Evolutionary conservation across 2,113 vertebrate genomes (phyloP), one percentile per base, ranked within the genome.

Genomic region (Maccullochella peelii): DNA sequence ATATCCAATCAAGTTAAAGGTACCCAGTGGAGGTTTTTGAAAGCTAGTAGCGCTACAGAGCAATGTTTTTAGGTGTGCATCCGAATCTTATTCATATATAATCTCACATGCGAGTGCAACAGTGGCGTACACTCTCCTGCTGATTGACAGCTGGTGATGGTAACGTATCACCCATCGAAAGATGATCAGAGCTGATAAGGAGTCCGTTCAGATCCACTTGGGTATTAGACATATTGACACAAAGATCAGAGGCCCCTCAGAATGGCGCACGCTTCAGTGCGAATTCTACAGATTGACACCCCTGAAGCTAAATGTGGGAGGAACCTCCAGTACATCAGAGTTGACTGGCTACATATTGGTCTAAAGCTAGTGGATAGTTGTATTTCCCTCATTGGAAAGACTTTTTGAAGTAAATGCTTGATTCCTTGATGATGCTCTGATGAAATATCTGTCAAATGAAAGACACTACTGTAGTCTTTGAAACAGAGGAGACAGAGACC

Each of bases 391-490:
- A 7, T 3, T 59, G 71, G 15, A 83, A 69, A 54, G 8, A 20
- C 25, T 59, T 57, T 71, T 40, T 59, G 50, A 62, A 73, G 54
- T 23, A 18, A 62, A 2, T 30, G 27, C 11, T 15, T 66, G 23
- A 33, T 58, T 40, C 38, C 58, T 58, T 77, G 63, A 70, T 49
- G 63, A 47, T 25, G 20, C 20, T 49, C 55, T 69, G 71, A 74
- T 77, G 79, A 79, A 88, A 80, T 70, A 77, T 65, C 58, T 1
- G 69, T 62, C 30, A 23, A 80, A 77, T 59, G 10, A 75, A 78
- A 85, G 57, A 40, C 65, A 50, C 0, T 1, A 38, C 72, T 47
- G 50, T 63, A 30, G 57, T 75, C 82, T 86, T 82, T 49, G 70
- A 63, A 38, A 71, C 70, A 59, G 50, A n/a, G n/a, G n/a, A n/a